Evolutionary conservation across 1,140 invertebrate species (phyloP).

Genomic region (Zaprionus vittiger): DNA sequence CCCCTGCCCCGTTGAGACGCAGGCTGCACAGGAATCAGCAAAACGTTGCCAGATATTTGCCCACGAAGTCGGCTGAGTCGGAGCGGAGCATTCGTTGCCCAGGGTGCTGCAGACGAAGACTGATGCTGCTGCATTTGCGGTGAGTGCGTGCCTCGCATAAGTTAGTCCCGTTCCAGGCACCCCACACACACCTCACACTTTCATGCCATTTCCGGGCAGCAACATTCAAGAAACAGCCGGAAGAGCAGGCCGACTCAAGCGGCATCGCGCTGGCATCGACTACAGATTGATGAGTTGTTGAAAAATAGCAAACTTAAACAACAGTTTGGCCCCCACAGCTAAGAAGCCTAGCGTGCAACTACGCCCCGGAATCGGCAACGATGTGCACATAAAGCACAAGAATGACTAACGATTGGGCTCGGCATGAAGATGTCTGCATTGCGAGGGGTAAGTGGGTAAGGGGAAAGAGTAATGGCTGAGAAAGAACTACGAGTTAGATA

Average conservation of each 20-base stretch:
- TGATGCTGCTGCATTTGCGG: conserved; percentile 81
- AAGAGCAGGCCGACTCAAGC: conserved; percentile 57
- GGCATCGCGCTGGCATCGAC: conserved; percentile 49
- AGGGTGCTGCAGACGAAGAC: conserved; percentile 62
- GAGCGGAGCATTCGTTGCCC: conserved; percentile 21
- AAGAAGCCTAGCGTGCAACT: conserved; percentile 23
- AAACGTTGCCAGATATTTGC: conserved; percentile 65
- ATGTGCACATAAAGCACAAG: conserved; percentile 29
- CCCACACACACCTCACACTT: neutral
- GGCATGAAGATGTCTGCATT: neutral
- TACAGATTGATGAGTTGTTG: conserved; percentile 82
- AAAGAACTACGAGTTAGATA: neutral
- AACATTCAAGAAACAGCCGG: conserved; percentile 35
- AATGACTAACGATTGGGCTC: conserved; percentile 40
- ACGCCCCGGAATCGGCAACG: conserved; percentile 52
- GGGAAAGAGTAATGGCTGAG: neutral
- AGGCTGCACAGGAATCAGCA: conserved; percentile 51
- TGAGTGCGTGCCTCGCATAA: conserved; percentile 81
- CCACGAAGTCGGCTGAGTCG: conserved; percentile 17
- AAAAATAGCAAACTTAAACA: conserved; percentile 82
- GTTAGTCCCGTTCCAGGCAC: conserved; percentile 48
- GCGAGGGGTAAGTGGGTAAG: no score
- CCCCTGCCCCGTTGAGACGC: conserved; percentile 16
- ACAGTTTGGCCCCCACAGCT: conserved; percentile 39
- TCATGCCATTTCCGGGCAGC: conserved; percentile 13